phyloP scores from a whole-genome alignment of 2,113 vertebrate species.

The Amphiprion percula region DNA sequence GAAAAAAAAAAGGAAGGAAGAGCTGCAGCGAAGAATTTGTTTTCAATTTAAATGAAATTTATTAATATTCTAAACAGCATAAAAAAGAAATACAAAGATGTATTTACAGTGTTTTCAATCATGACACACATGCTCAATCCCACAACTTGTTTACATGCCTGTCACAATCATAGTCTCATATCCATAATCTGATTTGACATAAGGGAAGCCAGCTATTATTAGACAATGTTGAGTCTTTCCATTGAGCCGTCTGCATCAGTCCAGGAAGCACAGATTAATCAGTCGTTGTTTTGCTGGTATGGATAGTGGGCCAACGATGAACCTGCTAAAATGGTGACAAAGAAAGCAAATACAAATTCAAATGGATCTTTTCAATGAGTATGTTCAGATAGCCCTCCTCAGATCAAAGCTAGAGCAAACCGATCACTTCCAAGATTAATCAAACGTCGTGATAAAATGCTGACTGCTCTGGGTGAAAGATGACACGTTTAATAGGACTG shows the following conservation, averaged over 20 bases:
- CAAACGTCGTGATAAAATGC: background rate
- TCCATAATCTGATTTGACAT: constrained; percentile 58
- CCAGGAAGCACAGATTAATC: constrained; percentile 37
- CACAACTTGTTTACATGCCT: constrained; percentile 47
- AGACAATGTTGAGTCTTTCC: constrained; percentile 49
- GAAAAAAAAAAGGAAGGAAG: background rate
- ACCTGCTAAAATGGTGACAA: background rate
- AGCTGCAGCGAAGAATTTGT: background rate
- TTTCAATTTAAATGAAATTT: constrained; percentile 58
- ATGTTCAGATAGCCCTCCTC: background rate
- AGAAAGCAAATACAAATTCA: background rate
- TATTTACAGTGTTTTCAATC: constrained; percentile 73
- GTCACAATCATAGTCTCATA: constrained; percentile 14
- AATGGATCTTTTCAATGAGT: background rate
- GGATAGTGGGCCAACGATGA: background rate
- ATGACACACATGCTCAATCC: constrained; percentile 19
- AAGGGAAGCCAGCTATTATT: constrained; percentile 49
- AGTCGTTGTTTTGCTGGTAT: constrained; percentile 24
- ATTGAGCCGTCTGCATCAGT: constrained; percentile 17
- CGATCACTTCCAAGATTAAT: background rate
- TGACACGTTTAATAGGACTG: background rate
- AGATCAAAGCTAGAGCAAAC: background rate
- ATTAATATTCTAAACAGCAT: constrained; percentile 61
- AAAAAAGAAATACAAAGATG: constrained; percentile 72
- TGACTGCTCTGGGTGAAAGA: background rate